Percentiles rank a stretch among this genome's conserved stretches.
Evolutionary conservation across 2,797 vertebrate species (phyloP).

Genomic region (Sebastes diploproa): DNA sequence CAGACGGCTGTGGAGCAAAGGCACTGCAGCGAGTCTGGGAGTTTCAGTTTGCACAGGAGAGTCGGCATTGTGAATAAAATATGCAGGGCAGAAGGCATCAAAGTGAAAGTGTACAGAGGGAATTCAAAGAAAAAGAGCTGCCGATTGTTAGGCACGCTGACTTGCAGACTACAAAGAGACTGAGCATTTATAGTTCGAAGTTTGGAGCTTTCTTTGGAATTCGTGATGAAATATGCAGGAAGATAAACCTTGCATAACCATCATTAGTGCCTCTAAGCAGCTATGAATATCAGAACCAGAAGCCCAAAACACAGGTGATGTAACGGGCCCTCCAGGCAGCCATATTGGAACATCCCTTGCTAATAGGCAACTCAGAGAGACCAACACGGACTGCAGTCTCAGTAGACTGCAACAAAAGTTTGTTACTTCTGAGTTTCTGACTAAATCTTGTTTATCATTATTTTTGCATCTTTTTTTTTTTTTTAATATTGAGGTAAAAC

Average conservation of each 20-base stretch:
- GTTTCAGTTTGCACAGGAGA: constrained; percentile 13
- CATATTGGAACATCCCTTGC: background rate
- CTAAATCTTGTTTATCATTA: background rate
- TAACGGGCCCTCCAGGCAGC: constrained; percentile 5
- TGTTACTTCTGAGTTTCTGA: background rate
- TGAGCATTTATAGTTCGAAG: background rate
- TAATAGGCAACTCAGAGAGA: background rate
- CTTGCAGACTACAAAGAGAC: constrained; percentile 37
- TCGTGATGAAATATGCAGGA: constrained; percentile 45
- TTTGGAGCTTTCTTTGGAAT: constrained; percentile 25
- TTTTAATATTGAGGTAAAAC: background rate
- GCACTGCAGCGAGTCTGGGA: constrained; percentile 1
- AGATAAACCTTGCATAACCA: constrained; percentile 12
- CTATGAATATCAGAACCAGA: background rate
- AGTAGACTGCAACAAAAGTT: background rate
- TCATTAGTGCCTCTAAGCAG: constrained; percentile 3
- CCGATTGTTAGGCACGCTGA: constrained; percentile 16
- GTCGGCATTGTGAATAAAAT: constrained; percentile 17
- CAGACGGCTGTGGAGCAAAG: background rate
- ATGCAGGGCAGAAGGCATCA: constrained; percentile 21
- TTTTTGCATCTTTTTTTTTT: background rate
- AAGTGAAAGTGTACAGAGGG: constrained; percentile 1
- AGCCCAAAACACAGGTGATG: constrained; percentile 17
- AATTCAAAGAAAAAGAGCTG: constrained; percentile 13
- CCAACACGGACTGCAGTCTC: constrained; percentile 5